A percentile compares a stretch with the other conserved stretches of the same genome.
Conservation (phyloP, 1,140 invertebrate species). For the Leguminivora glycinivorella region DNA sequence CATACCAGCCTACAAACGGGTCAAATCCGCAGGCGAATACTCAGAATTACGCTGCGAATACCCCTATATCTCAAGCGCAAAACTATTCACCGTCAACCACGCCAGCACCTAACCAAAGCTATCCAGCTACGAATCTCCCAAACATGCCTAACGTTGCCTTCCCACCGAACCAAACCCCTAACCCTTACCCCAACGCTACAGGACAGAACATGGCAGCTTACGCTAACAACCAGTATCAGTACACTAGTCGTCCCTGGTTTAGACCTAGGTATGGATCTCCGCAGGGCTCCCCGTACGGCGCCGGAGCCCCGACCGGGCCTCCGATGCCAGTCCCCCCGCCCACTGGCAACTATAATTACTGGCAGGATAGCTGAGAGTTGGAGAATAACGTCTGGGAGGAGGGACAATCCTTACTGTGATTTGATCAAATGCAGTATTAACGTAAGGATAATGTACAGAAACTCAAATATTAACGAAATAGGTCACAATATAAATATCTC, state of each 20-base stretch:
- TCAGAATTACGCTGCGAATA: constrained; percentile 48
- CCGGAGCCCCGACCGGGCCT: constrained; percentile 48
- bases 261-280: constrained; percentile 65
- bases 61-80: constrained; percentile 53
- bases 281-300: constrained; percentile 61
- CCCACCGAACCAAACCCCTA: constrained; percentile 52
- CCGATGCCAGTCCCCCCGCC: constrained; percentile 63
- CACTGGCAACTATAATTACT: constrained; percentile 65
- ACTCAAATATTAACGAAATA: not conserved
- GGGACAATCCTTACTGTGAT: constrained; percentile 1
- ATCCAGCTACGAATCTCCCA: constrained; percentile 48
- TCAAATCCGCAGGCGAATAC: constrained; percentile 48
- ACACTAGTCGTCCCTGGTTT: constrained; percentile 67
- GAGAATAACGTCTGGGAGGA: constrained; percentile 32
- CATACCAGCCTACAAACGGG: constrained; percentile 53
- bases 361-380: constrained; percentile 72
- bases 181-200: constrained; percentile 70
- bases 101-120: constrained; percentile 62
- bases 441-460: not conserved
- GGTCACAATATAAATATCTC: too few species aligned
- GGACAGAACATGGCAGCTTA: constrained; percentile 73
- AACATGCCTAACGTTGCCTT: constrained; percentile 59
- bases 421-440: not conserved
- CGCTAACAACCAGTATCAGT: constrained; percentile 68
- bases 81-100: constrained; percentile 67